phyloP scores from a whole-genome alignment of 1,140 invertebrate species.

The Caerostris darwini region DNA sequence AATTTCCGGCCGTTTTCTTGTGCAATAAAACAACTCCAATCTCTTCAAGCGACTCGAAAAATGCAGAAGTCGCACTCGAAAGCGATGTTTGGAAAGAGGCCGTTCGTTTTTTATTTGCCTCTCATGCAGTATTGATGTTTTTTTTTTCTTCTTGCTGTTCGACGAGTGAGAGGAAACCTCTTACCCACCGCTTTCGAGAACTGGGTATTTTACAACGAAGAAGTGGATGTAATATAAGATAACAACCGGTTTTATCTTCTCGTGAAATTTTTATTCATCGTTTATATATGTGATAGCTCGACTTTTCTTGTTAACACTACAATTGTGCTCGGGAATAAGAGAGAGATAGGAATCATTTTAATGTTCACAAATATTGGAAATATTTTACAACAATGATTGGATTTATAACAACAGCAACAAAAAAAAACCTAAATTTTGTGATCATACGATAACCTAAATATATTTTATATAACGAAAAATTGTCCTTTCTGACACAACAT shows the following conservation, averaged over 20 bases:
- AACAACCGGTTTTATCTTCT: not conserved
- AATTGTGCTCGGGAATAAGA: no score
- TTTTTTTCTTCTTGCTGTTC: not conserved
- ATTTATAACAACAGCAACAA: not conserved
- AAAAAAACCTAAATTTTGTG: not conserved
- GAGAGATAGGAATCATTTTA: no score
- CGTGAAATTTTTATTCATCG: not conserved
- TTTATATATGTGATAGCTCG: not conserved
- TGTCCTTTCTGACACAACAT: no score
- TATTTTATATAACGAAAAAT: not conserved
- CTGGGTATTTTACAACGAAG: not conserved
- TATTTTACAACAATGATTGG: not conserved
- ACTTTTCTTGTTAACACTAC: not conserved
- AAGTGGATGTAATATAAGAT: not conserved
- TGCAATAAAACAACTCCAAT: slow-evolving; percentile 52
- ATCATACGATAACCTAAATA: not conserved
- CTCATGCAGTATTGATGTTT: slow-evolving; percentile 22
- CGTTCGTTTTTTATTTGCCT: not conserved
- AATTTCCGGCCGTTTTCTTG: slow-evolving; percentile 20
- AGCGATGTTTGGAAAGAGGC: not conserved
- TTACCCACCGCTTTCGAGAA: not conserved
- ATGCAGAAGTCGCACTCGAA: not conserved
- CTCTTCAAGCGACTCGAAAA: not conserved
- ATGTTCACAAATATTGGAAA: not conserved
- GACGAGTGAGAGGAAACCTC: not conserved